Percentiles rank a stretch among this genome's conserved stretches.
Evolutionary conservation across 1,140 invertebrate genomes (phyloP).

Genomic region (Drosophila baimaii): DNA sequence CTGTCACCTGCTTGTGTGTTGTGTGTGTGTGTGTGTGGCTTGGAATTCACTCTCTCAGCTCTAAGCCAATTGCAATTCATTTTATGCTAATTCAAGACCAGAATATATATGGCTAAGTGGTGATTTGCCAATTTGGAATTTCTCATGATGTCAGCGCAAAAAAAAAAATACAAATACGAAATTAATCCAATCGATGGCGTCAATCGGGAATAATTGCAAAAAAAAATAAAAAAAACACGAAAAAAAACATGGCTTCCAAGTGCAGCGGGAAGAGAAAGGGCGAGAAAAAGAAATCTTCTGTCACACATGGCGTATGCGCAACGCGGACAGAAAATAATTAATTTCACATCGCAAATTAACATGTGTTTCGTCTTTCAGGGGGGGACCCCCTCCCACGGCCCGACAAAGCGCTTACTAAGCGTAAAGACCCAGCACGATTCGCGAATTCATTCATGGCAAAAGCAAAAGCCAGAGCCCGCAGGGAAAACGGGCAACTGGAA

Average conservation of each 20-base stretch:
- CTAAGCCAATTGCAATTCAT: slow-evolving; percentile 52
- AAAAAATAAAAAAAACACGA: neutral
- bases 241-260: neutral
- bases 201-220: slow-evolving; percentile 2
- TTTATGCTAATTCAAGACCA: slow-evolving; percentile 60
- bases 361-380: slow-evolving; percentile 59
- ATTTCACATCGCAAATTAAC: slow-evolving; percentile 63
- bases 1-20: slow-evolving; percentile 1
- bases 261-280: neutral
- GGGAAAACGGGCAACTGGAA: slow-evolving; percentile 40
- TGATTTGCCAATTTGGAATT: slow-evolving; percentile 68
- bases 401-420: slow-evolving; percentile 73
- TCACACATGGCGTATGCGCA: slow-evolving; percentile 63
- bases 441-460: slow-evolving; percentile 62
- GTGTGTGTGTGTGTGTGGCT: neutral
- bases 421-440: slow-evolving; percentile 67
- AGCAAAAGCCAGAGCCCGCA: slow-evolving; percentile 11
- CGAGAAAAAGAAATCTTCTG: slow-evolving; percentile 57
- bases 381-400: no score
- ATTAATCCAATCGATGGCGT: slow-evolving; percentile 47
- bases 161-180: slow-evolving; percentile 68
- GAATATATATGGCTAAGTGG: slow-evolving; percentile 19
- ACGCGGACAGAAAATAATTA: slow-evolving; percentile 25
- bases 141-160: slow-evolving; percentile 71
- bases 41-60: slow-evolving; percentile 4